A percentile compares a stretch with the other conserved stretches of the same genome.
Evolutionary conservation across 2,888 invertebrate genomes (phyloP).

Genomic region (Gerosis bhagava): DNA sequence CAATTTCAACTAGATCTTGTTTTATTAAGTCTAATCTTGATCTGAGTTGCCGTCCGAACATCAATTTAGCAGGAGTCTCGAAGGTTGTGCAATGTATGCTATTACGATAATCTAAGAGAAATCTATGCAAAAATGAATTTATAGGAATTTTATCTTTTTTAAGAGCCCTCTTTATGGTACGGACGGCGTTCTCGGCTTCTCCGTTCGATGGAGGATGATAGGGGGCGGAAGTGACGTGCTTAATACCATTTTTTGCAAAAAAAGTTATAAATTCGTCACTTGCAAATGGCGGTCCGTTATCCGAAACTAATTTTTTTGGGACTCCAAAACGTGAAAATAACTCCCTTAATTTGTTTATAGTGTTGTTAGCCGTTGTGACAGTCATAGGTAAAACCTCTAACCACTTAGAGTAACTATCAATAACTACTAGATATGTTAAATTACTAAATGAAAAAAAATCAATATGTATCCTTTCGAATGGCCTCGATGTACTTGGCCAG

Average conservation of each 20-base stretch:
- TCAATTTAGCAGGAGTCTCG: no score
- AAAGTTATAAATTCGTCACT: slow-evolving; percentile 31
- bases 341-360: slow-evolving; percentile 23
- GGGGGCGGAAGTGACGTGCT: slow-evolving; percentile 19
- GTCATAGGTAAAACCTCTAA: slow-evolving; percentile 32
- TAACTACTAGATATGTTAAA: slow-evolving; percentile 29
- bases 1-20: no score
- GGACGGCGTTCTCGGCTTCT: slow-evolving; percentile 25
- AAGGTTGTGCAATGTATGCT: no score
- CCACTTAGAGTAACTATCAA: slow-evolving; percentile 37
- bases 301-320: slow-evolving; percentile 35
- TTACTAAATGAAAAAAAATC: slow-evolving; percentile 28
- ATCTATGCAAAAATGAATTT: no score
- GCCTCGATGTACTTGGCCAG: background rate
- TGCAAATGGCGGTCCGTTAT: slow-evolving; percentile 38
- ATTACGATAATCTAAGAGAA: no score
- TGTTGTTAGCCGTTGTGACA: slow-evolving; percentile 22
- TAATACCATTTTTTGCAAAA: slow-evolving; percentile 25
- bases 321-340: slow-evolving; percentile 36
- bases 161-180: slow-evolving; percentile 23
- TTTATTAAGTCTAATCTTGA: no score
- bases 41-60: no score
- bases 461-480: background rate
- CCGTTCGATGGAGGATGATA: slow-evolving; percentile 34
- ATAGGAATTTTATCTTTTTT: no score